Conservation (phyloP, 2,797 vertebrate genomes). For the Tympanoctomys barrerae region DNA sequence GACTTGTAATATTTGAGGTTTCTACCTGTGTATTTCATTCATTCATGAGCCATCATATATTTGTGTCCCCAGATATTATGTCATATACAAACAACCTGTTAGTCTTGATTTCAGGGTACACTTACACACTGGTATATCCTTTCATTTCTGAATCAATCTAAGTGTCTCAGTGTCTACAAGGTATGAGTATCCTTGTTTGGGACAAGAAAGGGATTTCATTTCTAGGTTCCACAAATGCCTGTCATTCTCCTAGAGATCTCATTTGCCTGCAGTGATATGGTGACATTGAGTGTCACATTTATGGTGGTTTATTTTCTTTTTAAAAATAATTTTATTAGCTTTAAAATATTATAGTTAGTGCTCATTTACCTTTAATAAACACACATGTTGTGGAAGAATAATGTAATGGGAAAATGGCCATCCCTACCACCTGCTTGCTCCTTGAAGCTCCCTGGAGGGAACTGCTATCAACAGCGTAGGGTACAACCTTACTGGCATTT, state of each 20-base stretch:
- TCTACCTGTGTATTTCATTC: not conserved
- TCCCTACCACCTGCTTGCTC: rapidly evolving
- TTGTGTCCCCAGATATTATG: not conserved
- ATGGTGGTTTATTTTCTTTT: slow-evolving; percentile 38
- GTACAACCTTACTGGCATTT: not conserved
- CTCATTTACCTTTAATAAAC: not conserved
- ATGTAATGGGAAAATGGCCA: not conserved
- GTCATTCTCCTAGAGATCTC: not conserved
- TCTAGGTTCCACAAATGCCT: not conserved
- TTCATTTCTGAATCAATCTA: slow-evolving; percentile 44
- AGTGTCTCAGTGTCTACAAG: not conserved
- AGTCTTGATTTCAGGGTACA: not conserved
- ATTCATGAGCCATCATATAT: not conserved
- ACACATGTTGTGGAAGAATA: not conserved
- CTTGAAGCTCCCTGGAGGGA: not conserved
- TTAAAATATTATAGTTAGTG: not conserved
- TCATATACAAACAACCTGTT: not conserved
- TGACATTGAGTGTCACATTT: not conserved
- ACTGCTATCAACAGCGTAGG: not conserved
- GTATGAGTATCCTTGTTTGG: not conserved
- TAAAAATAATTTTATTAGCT: slow-evolving; percentile 12
- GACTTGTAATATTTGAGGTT: not conserved
- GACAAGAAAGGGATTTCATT: not conserved
- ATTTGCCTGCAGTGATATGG: not conserved
- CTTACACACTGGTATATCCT: not conserved